Percentiles rank a stretch among this genome's conserved stretches.
phyloP scores from a whole-genome alignment of 1,140 invertebrate species.

The Acyrthosiphon pisum region DNA sequence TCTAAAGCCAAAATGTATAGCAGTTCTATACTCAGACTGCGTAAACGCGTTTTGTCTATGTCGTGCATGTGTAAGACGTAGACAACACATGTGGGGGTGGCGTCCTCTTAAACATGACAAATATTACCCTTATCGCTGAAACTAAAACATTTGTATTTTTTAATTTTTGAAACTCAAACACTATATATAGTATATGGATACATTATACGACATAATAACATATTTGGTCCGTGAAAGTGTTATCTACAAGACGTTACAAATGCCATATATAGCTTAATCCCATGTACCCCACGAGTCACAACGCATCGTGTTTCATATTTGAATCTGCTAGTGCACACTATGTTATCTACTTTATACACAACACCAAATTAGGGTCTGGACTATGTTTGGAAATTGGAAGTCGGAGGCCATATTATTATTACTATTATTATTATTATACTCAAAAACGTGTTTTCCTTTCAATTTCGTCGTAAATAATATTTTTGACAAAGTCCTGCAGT shows the following conservation, averaged over 20 bases:
- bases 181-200: too few relatives aligned
- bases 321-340: neutral
- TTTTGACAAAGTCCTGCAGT: neutral
- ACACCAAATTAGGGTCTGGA: neutral
- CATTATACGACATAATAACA: neutral
- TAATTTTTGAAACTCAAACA: neutral
- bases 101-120: neutral
- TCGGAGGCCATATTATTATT: neutral
- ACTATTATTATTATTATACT: constrained; percentile 8
- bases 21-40: too few relatives aligned
- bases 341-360: neutral
- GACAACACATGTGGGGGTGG: too few relatives aligned
- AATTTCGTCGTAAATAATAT: constrained; percentile 18
- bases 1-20: too few relatives aligned
- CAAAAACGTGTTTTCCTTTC: constrained; percentile 7
- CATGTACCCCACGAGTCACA: neutral
- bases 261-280: neutral
- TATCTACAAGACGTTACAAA: neutral
- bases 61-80: too few relatives aligned
- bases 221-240: neutral
- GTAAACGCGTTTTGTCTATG: too few relatives aligned
- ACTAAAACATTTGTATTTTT: neutral
- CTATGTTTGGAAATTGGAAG: neutral
- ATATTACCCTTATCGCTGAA: neutral
- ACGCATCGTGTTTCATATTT: neutral